Base-by-base conservation (phyloP, 2,113 vertebrate genomes). In the Tupaia chinensis region DNA sequence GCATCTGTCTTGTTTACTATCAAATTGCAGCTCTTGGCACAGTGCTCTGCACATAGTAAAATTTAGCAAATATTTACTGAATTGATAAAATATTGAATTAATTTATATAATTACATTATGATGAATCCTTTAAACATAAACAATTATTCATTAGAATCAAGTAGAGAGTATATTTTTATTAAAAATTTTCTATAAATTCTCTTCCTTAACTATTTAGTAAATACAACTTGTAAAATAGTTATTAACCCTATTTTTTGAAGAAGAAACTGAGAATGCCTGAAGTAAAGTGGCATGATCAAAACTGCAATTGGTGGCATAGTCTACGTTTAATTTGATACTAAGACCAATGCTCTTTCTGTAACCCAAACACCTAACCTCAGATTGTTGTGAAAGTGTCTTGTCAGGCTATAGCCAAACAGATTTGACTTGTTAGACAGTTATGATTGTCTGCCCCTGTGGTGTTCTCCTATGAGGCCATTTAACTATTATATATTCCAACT, bases 101-200 rank as follows among this genome's bases (percentile, higher is more conserved):
- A 86, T 53, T 76, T 53, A 4, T 77, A 90, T 87, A 87, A 77
- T 93, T 56, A 32, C 61, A 63, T 89, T 70, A 54, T 89, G 80
- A 68, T 74, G 74, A 85, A 83, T 89, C 17, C n/a, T 96, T 92
- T 68, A 94, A 25, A 16, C 85, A 44, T 86, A 53, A 2, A 34
- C 7, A 92, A 58, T 23, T 77, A 60, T 94, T 84, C 20, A 19
- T 88, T 74, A 85, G 11, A 78, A 68, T 63, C n/a, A 84, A 90
- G 32, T 65, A 22, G 53, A 32, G 34, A 19, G 13, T 76, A 65
- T 68, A 53, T 56, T 93, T 29, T 74, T 29, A 63, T 76, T 65
- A 74, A 53, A 23, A 61, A 20, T 65, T 87, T 89, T 83, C 12
- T 70, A 34, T 91, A 69, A 61, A n/a, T 70, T 44, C 20, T 96